A percentile compares a stretch with the other conserved stretches of the same genome.
Evolutionary conservation across 2,888 invertebrate species (phyloP).

Genomic region (Oligia latruncula): DNA sequence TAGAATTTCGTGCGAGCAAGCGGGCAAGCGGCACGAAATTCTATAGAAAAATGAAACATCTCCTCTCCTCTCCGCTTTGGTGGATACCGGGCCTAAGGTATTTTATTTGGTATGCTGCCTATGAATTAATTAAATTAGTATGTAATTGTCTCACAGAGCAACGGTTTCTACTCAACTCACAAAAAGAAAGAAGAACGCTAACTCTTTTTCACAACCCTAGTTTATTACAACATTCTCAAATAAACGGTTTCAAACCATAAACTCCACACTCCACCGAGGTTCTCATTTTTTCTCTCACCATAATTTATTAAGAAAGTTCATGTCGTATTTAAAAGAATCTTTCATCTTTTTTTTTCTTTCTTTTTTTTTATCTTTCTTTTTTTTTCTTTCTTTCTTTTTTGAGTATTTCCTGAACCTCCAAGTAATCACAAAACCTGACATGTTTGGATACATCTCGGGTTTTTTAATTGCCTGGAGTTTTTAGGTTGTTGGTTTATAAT

Average conservation of each 20-base stretch:
- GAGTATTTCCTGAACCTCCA: too few species aligned
- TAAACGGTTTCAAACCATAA: not conserved
- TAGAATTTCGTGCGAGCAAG: too few species aligned
- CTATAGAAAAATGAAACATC: too few species aligned
- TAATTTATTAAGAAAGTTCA: not conserved
- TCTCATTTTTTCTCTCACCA: not conserved
- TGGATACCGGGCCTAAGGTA: not conserved
- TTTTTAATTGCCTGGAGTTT: not conserved
- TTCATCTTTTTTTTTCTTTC: too few species aligned
- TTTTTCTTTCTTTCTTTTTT: too few species aligned
- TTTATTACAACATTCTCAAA: not conserved
- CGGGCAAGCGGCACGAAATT: too few species aligned
- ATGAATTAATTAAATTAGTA: not conserved
- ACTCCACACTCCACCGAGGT: not conserved
- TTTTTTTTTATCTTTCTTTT: too few species aligned
- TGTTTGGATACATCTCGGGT: not conserved
- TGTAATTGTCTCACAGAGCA: not conserved
- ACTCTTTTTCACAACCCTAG: not conserved
- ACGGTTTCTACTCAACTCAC: not conserved
- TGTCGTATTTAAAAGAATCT: not conserved
- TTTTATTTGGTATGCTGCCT: not conserved
- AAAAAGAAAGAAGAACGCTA: not conserved
- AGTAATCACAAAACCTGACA: too few species aligned
- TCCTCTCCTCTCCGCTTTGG: too few species aligned
- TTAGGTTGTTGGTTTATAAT: not conserved